Conservation (phyloP, 2,113 vertebrate genomes). For the Channa argus region DNA sequence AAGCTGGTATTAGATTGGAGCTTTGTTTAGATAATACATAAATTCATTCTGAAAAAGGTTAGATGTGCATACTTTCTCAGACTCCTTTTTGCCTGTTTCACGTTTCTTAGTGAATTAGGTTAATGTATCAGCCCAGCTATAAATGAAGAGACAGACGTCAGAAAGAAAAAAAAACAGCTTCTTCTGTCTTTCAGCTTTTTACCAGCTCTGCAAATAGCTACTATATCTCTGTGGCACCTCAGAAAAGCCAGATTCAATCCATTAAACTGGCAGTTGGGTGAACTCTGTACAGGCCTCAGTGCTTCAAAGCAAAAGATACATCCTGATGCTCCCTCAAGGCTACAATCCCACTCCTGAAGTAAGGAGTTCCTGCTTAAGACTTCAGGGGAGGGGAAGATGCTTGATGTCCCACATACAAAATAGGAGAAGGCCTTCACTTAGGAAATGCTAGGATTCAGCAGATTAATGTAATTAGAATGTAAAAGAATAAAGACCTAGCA, state of each 20-base stretch:
- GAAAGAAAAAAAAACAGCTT: constrained; percentile 9
- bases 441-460: background rate
- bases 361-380: constrained; percentile 45
- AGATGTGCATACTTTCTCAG: background rate
- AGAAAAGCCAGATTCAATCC: constrained; percentile 63
- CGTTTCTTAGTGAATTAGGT: constrained; percentile 41
- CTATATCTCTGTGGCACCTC: constrained; percentile 46
- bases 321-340: constrained; percentile 54
- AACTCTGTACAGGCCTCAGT: constrained; percentile 60
- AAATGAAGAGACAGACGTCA: constrained; percentile 23
- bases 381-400: constrained; percentile 26
- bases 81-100: constrained; percentile 29
- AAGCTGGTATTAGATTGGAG: no score
- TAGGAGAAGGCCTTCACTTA: constrained; percentile 4
- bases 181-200: constrained; percentile 42
- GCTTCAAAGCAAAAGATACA: constrained; percentile 71
- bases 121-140: constrained; percentile 11
- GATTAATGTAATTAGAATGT: constrained; percentile 23
- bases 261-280: constrained; percentile 67
- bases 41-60: no score
- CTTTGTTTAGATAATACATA: no score
- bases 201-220: constrained; percentile 54
- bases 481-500: constrained; percentile 26
- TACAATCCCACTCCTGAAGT: constrained; percentile 49
- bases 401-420: constrained; percentile 31